Evolutionary conservation across 2,797 vertebrate species (phyloP), one percentile per base, ranked within the genome.

Genomic region (Anguilla marmorata): DNA sequence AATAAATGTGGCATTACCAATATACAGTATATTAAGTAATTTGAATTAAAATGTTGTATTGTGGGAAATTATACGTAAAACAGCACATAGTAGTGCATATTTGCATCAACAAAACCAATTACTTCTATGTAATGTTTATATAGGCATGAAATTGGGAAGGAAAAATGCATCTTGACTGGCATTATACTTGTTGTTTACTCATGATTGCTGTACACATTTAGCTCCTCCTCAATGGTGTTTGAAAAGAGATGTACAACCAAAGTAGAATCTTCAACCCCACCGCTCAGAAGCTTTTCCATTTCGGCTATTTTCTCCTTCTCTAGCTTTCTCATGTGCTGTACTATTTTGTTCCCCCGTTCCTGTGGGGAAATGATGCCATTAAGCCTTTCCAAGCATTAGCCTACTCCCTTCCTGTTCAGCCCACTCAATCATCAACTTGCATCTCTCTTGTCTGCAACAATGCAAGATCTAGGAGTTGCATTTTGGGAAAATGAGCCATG

Each of bases 211-310:
- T 98, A 99, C 90, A 96, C 90, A 41, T 83, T 92, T 85, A 98
- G 92, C 95, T 99, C 98, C 86, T 97, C 94, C 91, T 96, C 91
- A 69, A 95, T 93, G 88, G 93, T 96, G 41, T 91, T 88, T 89
- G 97, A 74, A 91, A 99, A 99, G 84, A 98, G 95, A 93, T 96
- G 91, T 80, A 94, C 95, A 56, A 93, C 89, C 86, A 93, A 85
- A 50, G 97, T 94, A 8, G 90, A 16, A 2, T 97, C 94, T 3
- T 94, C 91, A 89, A 93, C 87, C 66, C 96, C 95, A 0, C 88
- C 88, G 82, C 94, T 94, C 85, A 99, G 95, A 92, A 96, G 60
- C 84, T 91, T 89, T 92, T 99, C 98, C 95, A 97, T 97, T 91
- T 96, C 87, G 86, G 86, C 89, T 84, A 98, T 93, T 86, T 95